These are phyloP conservation scores for Dendrolimus punctatus DNA, from an alignment of 1,140 invertebrate species.

Conservation along the genomic window DNA sequence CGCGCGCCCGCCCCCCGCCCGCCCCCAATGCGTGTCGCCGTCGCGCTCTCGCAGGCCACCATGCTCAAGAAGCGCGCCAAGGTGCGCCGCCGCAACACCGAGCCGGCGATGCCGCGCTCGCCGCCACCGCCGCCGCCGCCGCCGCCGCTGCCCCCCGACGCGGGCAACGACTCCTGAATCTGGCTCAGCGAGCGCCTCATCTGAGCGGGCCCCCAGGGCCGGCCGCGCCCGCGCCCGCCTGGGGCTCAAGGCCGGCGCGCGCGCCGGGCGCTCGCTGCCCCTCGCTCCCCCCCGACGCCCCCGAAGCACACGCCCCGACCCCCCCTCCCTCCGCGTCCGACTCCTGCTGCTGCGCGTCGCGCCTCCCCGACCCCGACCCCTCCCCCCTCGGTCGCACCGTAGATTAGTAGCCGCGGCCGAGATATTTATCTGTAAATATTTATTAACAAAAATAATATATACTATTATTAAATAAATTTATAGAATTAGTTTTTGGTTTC, in stretches of 20 bases:
- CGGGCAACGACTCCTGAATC: conserved; percentile 75
- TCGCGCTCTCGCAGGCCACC: conserved; percentile 80
- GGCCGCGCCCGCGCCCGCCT: conserved; percentile 73
- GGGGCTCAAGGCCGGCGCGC: conserved; percentile 67
- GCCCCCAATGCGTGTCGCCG: conserved; percentile 33
- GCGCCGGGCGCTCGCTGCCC: conserved; percentile 56
- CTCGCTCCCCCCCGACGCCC: conserved; percentile 70
- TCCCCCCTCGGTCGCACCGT: neutral
- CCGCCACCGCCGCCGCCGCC: conserved; percentile 23
- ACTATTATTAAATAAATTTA: too few relatives aligned
- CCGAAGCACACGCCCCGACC: neutral
- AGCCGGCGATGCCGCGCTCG: conserved; percentile 84
- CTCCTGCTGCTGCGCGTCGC: neutral
- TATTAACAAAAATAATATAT: too few relatives aligned
- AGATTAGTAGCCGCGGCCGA: too few relatives aligned
- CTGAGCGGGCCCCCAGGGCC: conserved; percentile 35
- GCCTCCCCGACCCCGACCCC: neutral
- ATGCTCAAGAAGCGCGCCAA: conserved; percentile 94
- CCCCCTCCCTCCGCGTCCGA: neutral
- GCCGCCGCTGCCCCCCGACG: conserved; percentile 1
- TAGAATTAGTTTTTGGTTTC: too few relatives aligned
- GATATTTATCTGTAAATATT: too few relatives aligned
- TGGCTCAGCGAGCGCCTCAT: conserved; percentile 78
- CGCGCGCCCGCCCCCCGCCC: conserved; percentile 52
- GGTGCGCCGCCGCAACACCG: conserved; percentile 94